These are phyloP conservation scores for Malurus cyaneus DNA, from an alignment of 2,113 vertebrate genomes.

Conservation along the genomic window DNA sequence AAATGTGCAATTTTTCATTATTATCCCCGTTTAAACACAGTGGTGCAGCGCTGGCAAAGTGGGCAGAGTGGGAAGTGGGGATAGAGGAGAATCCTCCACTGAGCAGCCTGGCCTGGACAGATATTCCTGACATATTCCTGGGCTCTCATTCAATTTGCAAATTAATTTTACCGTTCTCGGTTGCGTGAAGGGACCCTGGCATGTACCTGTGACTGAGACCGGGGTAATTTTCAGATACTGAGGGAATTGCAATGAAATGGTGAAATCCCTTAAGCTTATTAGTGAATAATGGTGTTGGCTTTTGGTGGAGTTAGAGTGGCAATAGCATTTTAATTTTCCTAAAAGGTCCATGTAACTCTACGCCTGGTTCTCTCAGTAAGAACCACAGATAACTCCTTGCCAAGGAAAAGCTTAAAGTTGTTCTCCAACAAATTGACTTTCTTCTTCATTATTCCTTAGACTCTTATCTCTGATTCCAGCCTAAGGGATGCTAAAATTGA, in stretches of 20 bases:
- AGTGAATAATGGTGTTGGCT: neutral
- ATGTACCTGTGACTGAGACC: neutral
- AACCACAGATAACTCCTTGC: neutral
- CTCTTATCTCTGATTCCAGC: neutral
- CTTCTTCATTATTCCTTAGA: neutral
- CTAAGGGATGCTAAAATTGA: neutral
- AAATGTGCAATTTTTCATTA: neutral
- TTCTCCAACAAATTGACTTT: neutral
- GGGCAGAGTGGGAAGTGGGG: neutral
- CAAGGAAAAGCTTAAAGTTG: conserved; percentile 18
- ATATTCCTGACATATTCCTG: neutral
- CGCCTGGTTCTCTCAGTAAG: neutral
- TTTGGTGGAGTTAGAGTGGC: neutral
- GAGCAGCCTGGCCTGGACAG: neutral
- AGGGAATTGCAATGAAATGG: neutral
- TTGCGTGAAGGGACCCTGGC: neutral
- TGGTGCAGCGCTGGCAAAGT: neutral
- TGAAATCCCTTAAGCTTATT: conserved; percentile 48
- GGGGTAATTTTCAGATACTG: neutral
- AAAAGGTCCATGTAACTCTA: neutral
- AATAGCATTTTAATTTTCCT: conserved; percentile 20
- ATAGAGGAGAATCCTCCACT: neutral
- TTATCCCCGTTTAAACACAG: accelerated
- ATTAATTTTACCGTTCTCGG: neutral
- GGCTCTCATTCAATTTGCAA: conserved; percentile 26